phyloP scores from a whole-genome alignment of 2,113 vertebrate genomes.

The Callaeas wilsoni region DNA sequence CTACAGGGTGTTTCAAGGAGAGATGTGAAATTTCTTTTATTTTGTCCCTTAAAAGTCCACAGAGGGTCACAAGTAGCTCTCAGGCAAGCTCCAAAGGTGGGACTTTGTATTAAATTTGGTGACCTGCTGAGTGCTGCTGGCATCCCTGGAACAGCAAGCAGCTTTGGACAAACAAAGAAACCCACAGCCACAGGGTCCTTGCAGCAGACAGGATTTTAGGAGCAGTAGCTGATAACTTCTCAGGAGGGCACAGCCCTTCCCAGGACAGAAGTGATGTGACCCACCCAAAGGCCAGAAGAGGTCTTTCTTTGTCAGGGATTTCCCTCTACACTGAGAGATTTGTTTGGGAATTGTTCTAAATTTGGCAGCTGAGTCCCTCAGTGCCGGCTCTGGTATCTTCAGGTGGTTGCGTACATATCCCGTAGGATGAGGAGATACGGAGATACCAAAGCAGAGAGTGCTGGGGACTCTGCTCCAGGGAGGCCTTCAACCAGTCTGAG shows the following conservation, averaged over 20 bases:
- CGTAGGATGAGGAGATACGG: background rate
- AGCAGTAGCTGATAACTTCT: background rate
- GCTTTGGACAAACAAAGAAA: background rate
- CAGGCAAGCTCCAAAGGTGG: background rate
- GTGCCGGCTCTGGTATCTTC: background rate
- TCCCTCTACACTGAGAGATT: background rate
- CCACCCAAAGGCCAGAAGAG: background rate
- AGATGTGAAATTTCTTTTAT: background rate
- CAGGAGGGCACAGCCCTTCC: background rate
- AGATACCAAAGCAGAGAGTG: background rate
- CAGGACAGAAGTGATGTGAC: background rate
- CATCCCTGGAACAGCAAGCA: background rate
- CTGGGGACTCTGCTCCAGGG: background rate
- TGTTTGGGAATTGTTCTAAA: background rate
- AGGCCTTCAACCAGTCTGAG: background rate
- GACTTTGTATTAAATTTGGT: background rate
- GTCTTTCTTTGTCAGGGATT: background rate
- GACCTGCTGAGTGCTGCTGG: background rate
- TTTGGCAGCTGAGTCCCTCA: background rate
- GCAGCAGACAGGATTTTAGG: background rate
- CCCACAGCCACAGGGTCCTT: background rate
- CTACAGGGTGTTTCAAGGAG: background rate
- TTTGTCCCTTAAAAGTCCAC: background rate
- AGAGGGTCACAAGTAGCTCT: background rate
- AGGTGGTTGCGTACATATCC: fast-evolving